Conservation (phyloP, 23 tunicate genomes). For the Aplidium turbinatum region DNA sequence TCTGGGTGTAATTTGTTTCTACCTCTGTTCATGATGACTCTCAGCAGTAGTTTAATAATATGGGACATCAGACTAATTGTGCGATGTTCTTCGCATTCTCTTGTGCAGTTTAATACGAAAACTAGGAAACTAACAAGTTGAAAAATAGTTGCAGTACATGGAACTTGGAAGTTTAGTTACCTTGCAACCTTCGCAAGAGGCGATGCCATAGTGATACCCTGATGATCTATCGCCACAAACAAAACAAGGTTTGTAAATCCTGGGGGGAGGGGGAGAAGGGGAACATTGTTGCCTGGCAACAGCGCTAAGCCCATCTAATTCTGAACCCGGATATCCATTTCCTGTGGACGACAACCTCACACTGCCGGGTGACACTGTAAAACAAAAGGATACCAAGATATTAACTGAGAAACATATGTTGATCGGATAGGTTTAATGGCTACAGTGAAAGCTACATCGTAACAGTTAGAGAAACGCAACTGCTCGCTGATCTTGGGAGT, state of each 20-base stretch:
- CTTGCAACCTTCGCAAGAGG: conserved; percentile 98
- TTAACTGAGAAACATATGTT: no score
- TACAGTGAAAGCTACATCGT: no score
- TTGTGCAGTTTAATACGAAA: no score
- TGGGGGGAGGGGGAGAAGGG: conserved; percentile 94
- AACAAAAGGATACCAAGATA: conserved; percentile 27
- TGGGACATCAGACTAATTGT: no score
- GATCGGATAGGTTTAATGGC: no score
- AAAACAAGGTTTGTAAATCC: conserved; percentile 93
- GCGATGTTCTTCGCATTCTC: no score
- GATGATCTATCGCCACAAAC: conserved; percentile 96
- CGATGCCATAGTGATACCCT: conserved; percentile 94
- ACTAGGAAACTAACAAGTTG: background rate
- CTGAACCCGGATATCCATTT: conserved; percentile 78
- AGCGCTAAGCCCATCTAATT: conserved; percentile 57
- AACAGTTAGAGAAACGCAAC: no score
- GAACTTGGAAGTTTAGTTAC: conserved; percentile 26
- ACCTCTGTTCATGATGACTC: no score
- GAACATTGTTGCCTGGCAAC: conserved; percentile 32
- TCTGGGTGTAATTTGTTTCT: no score
- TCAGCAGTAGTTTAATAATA: no score
- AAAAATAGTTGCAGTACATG: background rate
- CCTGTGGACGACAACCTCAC: conserved; percentile 82
- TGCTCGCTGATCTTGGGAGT: no score
- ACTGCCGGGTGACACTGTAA: conserved; percentile 94